phyloP scores from a whole-genome alignment of 2,113 vertebrate genomes.

The Rhipidura dahli region DNA sequence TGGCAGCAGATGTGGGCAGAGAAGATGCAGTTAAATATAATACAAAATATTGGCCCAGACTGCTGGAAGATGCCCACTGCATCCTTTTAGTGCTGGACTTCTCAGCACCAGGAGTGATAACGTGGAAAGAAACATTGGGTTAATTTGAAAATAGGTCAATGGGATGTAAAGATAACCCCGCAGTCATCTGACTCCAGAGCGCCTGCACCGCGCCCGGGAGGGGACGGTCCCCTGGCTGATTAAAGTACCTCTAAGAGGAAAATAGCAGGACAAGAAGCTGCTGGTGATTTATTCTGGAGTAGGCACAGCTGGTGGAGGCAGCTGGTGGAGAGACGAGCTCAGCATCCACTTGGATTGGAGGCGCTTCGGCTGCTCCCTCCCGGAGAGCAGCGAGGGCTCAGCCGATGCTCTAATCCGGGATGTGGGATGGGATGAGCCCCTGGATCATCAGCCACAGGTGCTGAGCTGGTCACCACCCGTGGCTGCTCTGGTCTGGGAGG shows the following conservation, averaged over 20 bases:
- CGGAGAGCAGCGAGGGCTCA: neutral
- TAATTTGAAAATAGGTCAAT: constrained; percentile 50
- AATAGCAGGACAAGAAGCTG: constrained; percentile 30
- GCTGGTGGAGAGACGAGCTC: constrained; percentile 31
- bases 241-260: neutral
- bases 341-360: neutral
- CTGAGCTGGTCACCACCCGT: neutral
- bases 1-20: neutral
- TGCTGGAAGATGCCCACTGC: neutral
- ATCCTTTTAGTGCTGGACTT: neutral
- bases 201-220: neutral
- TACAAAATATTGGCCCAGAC: neutral
- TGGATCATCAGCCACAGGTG: neutral
- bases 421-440: neutral
- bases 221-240: neutral
- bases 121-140: neutral
- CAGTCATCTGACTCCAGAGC: constrained; percentile 16
- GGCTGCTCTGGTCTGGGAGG: neutral
- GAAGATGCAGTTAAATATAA: neutral
- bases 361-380: neutral
- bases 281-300: constrained; percentile 1
- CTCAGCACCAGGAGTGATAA: neutral
- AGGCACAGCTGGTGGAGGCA: constrained; percentile 63
- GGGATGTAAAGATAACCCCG: neutral
- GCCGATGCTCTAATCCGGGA: fast-evolving